These are phyloP conservation scores for Campoplex nolae DNA, from an alignment of 2,888 invertebrate species.

Conservation along the genomic window DNA sequence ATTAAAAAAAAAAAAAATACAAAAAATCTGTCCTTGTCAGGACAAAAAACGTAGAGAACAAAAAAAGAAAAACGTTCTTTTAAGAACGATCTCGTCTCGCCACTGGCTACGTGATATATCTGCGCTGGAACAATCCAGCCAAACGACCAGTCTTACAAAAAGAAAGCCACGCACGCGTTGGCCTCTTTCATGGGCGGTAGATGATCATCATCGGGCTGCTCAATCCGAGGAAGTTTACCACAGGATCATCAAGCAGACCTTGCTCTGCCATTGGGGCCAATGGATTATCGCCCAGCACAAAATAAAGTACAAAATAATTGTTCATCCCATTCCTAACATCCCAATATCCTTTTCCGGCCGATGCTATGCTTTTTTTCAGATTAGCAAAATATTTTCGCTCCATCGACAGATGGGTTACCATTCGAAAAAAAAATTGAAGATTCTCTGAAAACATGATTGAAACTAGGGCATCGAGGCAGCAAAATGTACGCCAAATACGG, in stretches of 20 bases:
- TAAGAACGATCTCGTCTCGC: constrained; percentile 41
- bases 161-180: background rate
- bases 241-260: background rate
- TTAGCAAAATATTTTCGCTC: background rate
- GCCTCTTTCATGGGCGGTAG: too few species aligned
- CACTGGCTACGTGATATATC: background rate
- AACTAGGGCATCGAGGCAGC: background rate
- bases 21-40: constrained; percentile 70
- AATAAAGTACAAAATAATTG: constrained; percentile 15
- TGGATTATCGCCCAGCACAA: constrained; percentile 38
- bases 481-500: background rate
- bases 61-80: constrained; percentile 53
- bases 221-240: background rate
- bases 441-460: background rate
- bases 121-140: background rate
- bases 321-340: background rate
- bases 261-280: constrained; percentile 61
- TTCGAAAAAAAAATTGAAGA: background rate
- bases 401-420: background rate
- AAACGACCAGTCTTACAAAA: background rate
- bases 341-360: background rate
- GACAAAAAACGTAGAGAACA: constrained; percentile 57
- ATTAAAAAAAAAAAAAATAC: background rate
- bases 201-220: background rate
- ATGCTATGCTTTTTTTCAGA: background rate